Conservation (phyloP, 1,140 invertebrate species). For the Condylostylus longicornis region DNA sequence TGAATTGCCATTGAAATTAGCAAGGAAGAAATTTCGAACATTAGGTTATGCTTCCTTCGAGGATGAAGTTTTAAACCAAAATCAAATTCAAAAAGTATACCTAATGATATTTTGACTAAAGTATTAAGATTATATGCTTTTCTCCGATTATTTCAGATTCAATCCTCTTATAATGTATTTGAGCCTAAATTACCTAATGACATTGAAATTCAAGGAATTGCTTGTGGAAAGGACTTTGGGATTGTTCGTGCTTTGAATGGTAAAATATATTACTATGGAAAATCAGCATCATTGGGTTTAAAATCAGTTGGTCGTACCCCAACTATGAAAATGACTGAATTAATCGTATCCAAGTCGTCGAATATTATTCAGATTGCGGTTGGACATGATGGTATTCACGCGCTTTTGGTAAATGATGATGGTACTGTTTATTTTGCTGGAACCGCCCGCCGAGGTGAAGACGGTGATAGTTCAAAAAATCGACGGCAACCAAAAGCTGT, state of each 20-base stretch:
- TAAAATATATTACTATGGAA: conserved; percentile 65
- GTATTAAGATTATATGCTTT: background rate
- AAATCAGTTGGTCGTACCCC: conserved; percentile 34
- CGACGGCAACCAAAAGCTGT: conserved; percentile 76
- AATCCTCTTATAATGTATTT: conserved; percentile 29
- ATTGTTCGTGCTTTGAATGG: conserved; percentile 57
- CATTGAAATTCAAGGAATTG: conserved; percentile 21
- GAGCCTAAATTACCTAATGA: conserved; percentile 28
- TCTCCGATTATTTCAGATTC: conserved; percentile 11
- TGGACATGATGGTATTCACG: conserved; percentile 87
- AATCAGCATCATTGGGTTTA: conserved; percentile 42
- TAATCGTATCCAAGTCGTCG: conserved; percentile 56
- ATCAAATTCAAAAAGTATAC: conserved; percentile 26
- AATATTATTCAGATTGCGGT: conserved; percentile 65
- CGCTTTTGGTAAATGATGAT: conserved; percentile 74
- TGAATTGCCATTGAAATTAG: conserved; percentile 64
- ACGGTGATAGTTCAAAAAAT: conserved; percentile 75
- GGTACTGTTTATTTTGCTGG: conserved; percentile 77
- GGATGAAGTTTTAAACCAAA: conserved; percentile 40
- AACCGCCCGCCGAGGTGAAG: conserved; percentile 80
- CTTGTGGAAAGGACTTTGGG: conserved; percentile 70
- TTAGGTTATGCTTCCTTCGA: conserved; percentile 58
- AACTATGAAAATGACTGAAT: conserved; percentile 57
- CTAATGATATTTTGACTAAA: background rate
- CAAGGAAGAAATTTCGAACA: conserved; percentile 63